Evolutionary conservation across 2,113 vertebrate species (phyloP).

Genomic region (Ifrita kowaldi): DNA sequence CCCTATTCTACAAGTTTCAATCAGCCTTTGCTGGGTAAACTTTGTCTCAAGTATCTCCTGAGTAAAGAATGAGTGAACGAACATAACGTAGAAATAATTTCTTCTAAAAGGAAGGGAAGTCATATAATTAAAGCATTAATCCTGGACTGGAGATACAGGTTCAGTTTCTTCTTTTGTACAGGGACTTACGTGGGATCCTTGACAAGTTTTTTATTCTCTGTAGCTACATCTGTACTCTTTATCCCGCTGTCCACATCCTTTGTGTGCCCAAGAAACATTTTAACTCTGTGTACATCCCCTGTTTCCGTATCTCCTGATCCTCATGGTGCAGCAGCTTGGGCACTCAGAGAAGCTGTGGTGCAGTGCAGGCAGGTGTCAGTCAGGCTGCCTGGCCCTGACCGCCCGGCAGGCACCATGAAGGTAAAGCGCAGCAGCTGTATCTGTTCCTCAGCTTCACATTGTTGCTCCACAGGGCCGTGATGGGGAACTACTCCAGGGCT

Average conservation of each 20-base stretch:
- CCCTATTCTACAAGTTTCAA: background rate
- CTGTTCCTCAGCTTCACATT: background rate
- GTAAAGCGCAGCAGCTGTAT: background rate
- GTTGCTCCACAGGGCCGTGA: background rate
- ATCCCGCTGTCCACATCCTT: background rate
- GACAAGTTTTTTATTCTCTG: background rate
- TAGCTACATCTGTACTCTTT: background rate
- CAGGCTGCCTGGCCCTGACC: background rate
- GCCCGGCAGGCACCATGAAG: background rate
- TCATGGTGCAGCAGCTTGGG: background rate
- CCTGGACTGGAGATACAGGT: background rate
- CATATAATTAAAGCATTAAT: background rate
- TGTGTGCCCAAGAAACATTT: background rate
- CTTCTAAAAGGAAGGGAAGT: background rate
- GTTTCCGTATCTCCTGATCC: background rate
- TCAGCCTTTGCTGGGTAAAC: background rate
- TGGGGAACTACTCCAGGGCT: background rate
- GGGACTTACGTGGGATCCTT: background rate
- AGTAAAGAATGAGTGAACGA: background rate
- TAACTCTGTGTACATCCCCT: background rate
- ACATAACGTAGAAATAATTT: background rate
- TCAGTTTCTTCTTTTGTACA: background rate
- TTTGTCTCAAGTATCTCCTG: background rate
- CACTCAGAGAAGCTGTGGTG: background rate
- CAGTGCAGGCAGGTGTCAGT: background rate